Evolutionary conservation across 2,797 vertebrate genomes (phyloP).

Genomic region (Telmatherina bonti): DNA sequence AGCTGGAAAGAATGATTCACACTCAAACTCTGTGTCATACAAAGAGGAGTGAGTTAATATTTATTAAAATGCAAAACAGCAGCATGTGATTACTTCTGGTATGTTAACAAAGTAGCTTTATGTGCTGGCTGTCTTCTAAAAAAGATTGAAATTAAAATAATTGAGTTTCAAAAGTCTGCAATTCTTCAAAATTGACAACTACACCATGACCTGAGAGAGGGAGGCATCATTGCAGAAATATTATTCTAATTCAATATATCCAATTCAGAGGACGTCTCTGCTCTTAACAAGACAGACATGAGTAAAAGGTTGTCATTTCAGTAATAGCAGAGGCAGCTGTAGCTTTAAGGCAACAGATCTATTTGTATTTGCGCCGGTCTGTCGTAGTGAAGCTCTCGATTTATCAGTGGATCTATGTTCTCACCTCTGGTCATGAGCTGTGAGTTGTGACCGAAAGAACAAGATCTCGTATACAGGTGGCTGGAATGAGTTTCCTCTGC

Average conservation of each 20-base stretch:
- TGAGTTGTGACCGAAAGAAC: too few relatives aligned
- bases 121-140: neutral
- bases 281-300: neutral
- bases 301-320: too few relatives aligned
- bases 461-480: too few relatives aligned
- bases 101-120: neutral
- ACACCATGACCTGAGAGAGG: too few relatives aligned
- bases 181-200: neutral
- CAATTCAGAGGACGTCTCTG: neutral
- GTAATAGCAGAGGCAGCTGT: neutral
- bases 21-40: too few relatives aligned
- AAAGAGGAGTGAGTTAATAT: constrained; percentile 39
- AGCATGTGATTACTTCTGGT: neutral
- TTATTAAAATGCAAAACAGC: constrained; percentile 50
- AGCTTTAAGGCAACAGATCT: neutral
- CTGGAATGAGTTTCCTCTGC: too few relatives aligned
- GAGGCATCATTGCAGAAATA: too few relatives aligned
- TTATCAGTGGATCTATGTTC: too few relatives aligned
- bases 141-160: neutral
- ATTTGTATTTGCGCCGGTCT: too few relatives aligned
- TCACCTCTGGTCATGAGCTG: too few relatives aligned
- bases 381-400: too few relatives aligned
- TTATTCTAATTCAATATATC: neutral
- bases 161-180: neutral
- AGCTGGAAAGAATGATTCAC: too few relatives aligned